Percentiles rank a stretch among this genome's conserved stretches.
Conservation (phyloP, 53 echinoderm and acorn worm genomes). For the Echinarachnius parma region DNA sequence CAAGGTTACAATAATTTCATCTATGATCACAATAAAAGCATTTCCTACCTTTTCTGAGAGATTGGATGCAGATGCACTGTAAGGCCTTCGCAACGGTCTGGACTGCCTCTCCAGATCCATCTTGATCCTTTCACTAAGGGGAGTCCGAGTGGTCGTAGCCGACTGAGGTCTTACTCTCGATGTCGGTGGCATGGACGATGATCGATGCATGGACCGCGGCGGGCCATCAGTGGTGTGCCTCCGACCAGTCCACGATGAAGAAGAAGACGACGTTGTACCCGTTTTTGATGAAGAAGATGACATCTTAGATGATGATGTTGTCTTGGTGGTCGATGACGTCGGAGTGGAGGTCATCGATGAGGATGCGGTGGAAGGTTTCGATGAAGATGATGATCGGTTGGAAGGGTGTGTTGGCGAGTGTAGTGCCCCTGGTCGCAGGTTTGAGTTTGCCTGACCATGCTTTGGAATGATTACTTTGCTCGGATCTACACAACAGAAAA, state of each 20-base stretch:
- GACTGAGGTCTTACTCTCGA: slow-evolving; percentile 27
- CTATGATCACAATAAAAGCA: too few relatives aligned
- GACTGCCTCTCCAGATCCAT: slow-evolving; percentile 2
- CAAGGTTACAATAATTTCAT: too few relatives aligned
- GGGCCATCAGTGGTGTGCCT: neutral
- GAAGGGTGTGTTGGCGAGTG: slow-evolving; percentile 7
- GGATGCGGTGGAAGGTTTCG: slow-evolving; percentile 15
- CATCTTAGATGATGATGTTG: neutral
- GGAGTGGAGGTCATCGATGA: slow-evolving; percentile 5
- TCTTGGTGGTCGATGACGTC: slow-evolving; percentile 1
- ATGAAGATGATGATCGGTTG: slow-evolving; percentile 1
- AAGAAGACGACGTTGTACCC: too few relatives aligned
- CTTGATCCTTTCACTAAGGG: slow-evolving; percentile 9
- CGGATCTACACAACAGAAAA: neutral
- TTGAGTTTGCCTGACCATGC: slow-evolving; percentile 19
- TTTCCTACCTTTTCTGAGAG: slow-evolving; percentile 35
- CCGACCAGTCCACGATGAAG: slow-evolving; percentile 3
- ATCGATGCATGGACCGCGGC: slow-evolving; percentile 9
- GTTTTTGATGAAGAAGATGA: too few relatives aligned
- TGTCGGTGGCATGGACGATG: slow-evolving; percentile 34
- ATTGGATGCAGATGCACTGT: slow-evolving; percentile 23
- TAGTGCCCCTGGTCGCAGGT: slow-evolving; percentile 20
- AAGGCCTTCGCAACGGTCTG: slow-evolving; percentile 13
- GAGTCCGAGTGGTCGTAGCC: slow-evolving; percentile 19
- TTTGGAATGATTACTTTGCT: slow-evolving; percentile 27